Evolutionary conservation across 2,888 invertebrate species (phyloP).

Genomic region (Calameuta idolon): DNA sequence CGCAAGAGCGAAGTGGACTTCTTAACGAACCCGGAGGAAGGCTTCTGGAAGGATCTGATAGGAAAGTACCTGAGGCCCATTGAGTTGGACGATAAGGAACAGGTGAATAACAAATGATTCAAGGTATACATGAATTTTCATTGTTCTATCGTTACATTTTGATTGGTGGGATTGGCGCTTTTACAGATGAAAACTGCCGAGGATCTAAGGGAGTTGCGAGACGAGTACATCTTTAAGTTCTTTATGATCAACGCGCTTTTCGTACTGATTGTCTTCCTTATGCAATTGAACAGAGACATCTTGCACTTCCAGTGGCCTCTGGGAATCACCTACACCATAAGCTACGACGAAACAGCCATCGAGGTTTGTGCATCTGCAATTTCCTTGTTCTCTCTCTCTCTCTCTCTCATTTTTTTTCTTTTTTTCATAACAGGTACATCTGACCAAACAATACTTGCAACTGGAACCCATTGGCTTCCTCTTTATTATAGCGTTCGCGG

Average conservation of each 20-base stretch:
- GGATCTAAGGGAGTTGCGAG: conserved; percentile 70
- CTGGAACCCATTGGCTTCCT: conserved; percentile 74
- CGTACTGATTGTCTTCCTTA: conserved; percentile 74
- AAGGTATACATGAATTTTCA: too few relatives aligned
- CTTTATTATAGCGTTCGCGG: conserved; percentile 73
- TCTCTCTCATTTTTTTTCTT: conserved; percentile 6
- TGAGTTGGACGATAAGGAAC: conserved; percentile 74
- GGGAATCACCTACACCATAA: conserved; percentile 67
- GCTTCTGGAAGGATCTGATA: conserved; percentile 84
- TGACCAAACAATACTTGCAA: conserved; percentile 68
- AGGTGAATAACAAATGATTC: conserved; percentile 62
- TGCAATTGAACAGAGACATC: conserved; percentile 74
- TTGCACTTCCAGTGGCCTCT: conserved; percentile 73
- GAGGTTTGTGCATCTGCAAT: conserved; percentile 57
- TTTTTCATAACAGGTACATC: conserved; percentile 54
- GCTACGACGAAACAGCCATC: conserved; percentile 56
- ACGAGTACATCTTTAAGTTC: conserved; percentile 72
- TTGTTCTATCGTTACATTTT: neutral
- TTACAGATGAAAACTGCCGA: conserved; percentile 63
- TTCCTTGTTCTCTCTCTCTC: neutral
- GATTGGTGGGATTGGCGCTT: neutral
- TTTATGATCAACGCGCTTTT: conserved; percentile 77
- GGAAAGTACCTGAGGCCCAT: conserved; percentile 82
- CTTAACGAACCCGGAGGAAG: conserved; percentile 75
- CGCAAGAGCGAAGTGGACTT: conserved; percentile 76